phyloP scores from a whole-genome alignment of 2,888 invertebrate species.

The Clitarchus hookeri region DNA sequence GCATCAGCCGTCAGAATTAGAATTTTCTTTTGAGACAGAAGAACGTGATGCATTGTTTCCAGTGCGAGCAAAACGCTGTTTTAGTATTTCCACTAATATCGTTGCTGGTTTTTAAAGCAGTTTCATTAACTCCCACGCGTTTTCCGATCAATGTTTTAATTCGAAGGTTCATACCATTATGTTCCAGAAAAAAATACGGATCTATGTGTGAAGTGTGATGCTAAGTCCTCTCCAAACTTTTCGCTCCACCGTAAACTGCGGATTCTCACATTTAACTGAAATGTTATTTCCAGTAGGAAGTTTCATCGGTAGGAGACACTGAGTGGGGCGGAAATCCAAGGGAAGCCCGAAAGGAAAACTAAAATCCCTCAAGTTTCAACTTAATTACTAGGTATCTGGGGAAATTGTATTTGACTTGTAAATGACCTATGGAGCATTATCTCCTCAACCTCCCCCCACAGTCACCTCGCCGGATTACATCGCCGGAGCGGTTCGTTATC shows the following conservation, averaged over 20 bases:
- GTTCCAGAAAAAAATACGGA: background rate
- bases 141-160: background rate
- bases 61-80: too few relatives aligned
- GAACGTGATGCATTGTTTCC: too few relatives aligned
- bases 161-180: background rate
- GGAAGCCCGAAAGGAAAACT: background rate
- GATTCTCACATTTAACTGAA: background rate
- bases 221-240: background rate
- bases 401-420: constrained; percentile 5
- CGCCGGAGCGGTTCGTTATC: background rate
- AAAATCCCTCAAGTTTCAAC: background rate
- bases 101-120: background rate
- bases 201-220: background rate
- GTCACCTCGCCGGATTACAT: background rate
- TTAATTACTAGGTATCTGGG: background rate
- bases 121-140: too few relatives aligned
- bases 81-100: too few relatives aligned
- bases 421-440: background rate
- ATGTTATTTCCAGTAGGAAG: background rate
- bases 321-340: background rate
- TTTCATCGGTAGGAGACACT: background rate
- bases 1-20: too few relatives aligned
- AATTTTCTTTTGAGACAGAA: too few relatives aligned
- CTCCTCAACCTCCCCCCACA: background rate
- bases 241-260: background rate